Evolutionary conservation across 2,888 invertebrate species (phyloP).

Genomic region (Athetis lepigone): DNA sequence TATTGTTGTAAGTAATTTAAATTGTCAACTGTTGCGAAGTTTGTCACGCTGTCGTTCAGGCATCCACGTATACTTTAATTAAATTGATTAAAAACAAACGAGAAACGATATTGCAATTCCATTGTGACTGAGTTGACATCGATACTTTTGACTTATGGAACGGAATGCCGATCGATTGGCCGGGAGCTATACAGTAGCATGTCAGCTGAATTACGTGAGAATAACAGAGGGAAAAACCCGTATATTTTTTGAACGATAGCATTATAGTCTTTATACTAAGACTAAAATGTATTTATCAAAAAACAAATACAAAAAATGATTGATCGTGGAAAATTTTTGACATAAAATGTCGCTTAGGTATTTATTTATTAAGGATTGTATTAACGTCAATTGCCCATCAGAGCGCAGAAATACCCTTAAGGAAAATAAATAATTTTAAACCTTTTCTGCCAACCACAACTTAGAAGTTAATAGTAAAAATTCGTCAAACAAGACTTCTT

Average conservation of each 20-base stretch:
- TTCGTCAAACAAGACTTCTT: slow-evolving; percentile 8
- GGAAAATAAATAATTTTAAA: slow-evolving; percentile 2
- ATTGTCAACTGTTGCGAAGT: too few species aligned
- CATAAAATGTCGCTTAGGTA: too few species aligned
- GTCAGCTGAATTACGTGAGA: slow-evolving; percentile 31
- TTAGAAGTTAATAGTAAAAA: slow-evolving; percentile 1
- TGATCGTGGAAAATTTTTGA: too few species aligned
- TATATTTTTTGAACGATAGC: too few species aligned
- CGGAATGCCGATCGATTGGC: slow-evolving; percentile 27
- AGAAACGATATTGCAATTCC: slow-evolving; percentile 25
- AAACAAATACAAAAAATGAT: too few species aligned
- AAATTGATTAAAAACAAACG: slow-evolving; percentile 42
- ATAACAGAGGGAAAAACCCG: too few species aligned
- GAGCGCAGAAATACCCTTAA: not conserved
- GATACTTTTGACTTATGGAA: too few species aligned
- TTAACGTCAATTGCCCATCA: too few species aligned
- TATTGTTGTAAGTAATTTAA: not conserved
- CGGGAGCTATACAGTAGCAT: slow-evolving; percentile 4
- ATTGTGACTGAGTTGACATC: slow-evolving; percentile 26
- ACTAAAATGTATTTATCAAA: too few species aligned
- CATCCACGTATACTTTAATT: slow-evolving; percentile 27
- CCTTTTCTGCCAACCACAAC: not conserved
- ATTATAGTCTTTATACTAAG: too few species aligned
- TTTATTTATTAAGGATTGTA: too few species aligned
- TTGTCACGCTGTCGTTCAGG: slow-evolving; percentile 1